These are phyloP conservation scores for Scaptomyza montana DNA, from an alignment of 1,140 invertebrate species.

Conservation along the genomic window DNA sequence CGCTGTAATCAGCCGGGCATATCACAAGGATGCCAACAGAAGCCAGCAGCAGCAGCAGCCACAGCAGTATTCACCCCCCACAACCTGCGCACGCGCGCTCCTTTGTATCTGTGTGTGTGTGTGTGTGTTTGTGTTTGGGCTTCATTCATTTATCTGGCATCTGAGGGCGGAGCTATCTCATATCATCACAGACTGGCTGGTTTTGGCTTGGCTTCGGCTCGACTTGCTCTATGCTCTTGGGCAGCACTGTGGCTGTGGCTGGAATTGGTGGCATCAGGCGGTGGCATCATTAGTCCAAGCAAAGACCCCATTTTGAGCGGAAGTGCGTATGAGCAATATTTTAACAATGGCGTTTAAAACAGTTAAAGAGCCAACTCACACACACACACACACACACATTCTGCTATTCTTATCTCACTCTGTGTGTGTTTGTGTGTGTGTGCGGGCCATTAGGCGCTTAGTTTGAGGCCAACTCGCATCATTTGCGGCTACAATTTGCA, in stretches of 20 bases:
- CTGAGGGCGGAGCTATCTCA: constrained; percentile 54
- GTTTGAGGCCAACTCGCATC: constrained; percentile 52
- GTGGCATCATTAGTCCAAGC: constrained; percentile 75
- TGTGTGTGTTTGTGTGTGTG: constrained; percentile 25
- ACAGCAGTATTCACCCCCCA: background rate
- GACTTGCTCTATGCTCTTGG: constrained; percentile 50
- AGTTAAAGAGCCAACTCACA: constrained; percentile 72
- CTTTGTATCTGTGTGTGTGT: constrained; percentile 31
- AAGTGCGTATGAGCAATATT: constrained; percentile 82
- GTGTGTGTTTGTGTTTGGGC: constrained; percentile 30
- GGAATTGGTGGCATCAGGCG: constrained; percentile 8
- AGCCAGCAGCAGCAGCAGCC: constrained; percentile 3
- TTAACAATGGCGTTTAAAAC: constrained; percentile 82
- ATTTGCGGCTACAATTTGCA: constrained; percentile 43
- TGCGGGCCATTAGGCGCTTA: constrained; percentile 69
- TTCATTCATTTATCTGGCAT: constrained; percentile 10
- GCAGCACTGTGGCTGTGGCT: constrained; percentile 30
- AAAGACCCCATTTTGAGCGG: constrained; percentile 75
- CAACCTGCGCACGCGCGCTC: constrained; percentile 67
- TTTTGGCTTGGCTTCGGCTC: background rate
- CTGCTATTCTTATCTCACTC: constrained; percentile 31
- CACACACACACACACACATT: constrained; percentile 30
- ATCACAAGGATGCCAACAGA: constrained; percentile 22
- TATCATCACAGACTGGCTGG: constrained; percentile 4
- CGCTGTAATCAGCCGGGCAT: constrained; percentile 2